These are phyloP conservation scores for Stegophylla sp. DNA, from an alignment of 2,888 invertebrate genomes.

Conservation along the genomic window DNA sequence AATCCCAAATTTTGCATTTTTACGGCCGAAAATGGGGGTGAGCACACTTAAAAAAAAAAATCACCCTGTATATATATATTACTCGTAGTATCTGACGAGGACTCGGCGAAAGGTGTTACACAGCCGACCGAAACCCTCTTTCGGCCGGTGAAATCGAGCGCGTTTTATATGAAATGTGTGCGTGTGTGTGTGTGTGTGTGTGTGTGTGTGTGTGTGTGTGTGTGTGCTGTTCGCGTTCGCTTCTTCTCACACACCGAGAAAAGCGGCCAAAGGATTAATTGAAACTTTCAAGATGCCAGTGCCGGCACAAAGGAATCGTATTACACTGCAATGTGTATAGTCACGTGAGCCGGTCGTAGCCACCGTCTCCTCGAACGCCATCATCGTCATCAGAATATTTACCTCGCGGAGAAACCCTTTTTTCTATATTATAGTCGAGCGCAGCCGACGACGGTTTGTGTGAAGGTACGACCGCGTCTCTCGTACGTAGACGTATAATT, in stretches of 20 bases:
- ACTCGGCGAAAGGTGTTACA: slow-evolving; percentile 38
- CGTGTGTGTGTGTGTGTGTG: neutral
- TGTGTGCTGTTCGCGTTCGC: neutral
- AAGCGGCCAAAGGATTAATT: slow-evolving; percentile 47
- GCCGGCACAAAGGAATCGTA: slow-evolving; percentile 37
- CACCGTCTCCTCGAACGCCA: neutral
- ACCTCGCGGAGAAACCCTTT: slow-evolving; percentile 24
- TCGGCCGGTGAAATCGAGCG: no score
- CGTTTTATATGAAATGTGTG: no score
- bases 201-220: neutral
- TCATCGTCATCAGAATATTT: no score
- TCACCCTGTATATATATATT: neutral
- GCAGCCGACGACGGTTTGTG: no score
- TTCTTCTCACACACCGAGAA: slow-evolving; percentile 41
- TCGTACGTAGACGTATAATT: neutral
- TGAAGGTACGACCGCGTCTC: no score
- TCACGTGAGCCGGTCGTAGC: slow-evolving; percentile 6
- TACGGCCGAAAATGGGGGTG: no score
- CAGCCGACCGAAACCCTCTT: slow-evolving; percentile 11
- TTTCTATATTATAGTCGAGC: no score
- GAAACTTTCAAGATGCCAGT: slow-evolving; percentile 57
- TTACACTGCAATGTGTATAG: neutral
- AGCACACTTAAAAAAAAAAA: no score
- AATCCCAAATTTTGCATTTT: no score
- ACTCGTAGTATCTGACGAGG: neutral